These are phyloP conservation scores for Myopa testacea DNA, from an alignment of 2,888 invertebrate species.

Conservation along the genomic window DNA sequence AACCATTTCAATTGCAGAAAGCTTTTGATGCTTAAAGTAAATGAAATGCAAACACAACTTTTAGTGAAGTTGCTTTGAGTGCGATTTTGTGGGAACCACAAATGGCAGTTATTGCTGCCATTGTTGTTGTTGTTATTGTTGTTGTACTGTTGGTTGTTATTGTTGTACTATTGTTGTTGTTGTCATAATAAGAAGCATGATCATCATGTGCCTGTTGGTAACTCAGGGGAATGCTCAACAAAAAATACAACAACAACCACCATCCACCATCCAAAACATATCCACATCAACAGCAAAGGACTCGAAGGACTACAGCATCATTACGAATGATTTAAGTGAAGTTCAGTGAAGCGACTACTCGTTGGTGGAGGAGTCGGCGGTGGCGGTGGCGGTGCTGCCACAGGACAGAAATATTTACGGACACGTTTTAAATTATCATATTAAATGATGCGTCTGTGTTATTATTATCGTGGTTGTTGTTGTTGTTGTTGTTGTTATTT, in stretches of 20 bases:
- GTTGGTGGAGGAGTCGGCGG: background rate
- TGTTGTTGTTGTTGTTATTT: slow-evolving; percentile 6
- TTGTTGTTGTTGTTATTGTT: slow-evolving; percentile 6
- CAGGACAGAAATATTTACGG: slow-evolving; percentile 56
- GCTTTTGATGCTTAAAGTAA: slow-evolving; percentile 2
- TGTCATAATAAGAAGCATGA: slow-evolving; percentile 25
- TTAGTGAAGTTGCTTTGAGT: no score
- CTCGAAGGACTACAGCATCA: slow-evolving; percentile 56
- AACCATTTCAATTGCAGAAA: slow-evolving; percentile 15
- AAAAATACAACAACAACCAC: background rate
- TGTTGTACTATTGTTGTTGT: slow-evolving; percentile 27
- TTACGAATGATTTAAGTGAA: slow-evolving; percentile 62
- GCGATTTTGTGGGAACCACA: no score
- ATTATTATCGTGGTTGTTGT: slow-evolving; percentile 6
- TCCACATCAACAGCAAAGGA: background rate
- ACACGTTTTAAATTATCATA: slow-evolving; percentile 65
- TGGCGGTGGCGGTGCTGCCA: background rate
- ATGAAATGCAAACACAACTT: no score
- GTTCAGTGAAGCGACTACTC: slow-evolving; percentile 14
- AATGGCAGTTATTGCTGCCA: background rate
- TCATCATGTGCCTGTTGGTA: slow-evolving; percentile 13
- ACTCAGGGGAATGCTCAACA: slow-evolving; percentile 27
- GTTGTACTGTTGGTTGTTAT: slow-evolving; percentile 23
- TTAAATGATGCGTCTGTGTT: slow-evolving; percentile 56
- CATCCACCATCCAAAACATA: background rate